Percentiles rank a stretch among this genome's conserved stretches.
Conservation (phyloP, 2,888 invertebrate species). For the Drosophila emarginata region DNA sequence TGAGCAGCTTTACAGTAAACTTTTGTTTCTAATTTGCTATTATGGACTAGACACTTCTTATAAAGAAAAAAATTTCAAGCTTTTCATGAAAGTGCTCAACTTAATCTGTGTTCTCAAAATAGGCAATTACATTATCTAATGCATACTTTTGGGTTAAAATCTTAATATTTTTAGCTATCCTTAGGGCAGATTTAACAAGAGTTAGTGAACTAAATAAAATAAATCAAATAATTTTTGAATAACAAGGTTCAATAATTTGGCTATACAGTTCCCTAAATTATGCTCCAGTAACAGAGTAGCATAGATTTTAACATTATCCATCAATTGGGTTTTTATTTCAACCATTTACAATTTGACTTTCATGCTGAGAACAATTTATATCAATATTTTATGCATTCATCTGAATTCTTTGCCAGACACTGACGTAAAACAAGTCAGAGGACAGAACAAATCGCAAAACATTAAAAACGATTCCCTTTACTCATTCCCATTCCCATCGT, state of each 20-base stretch:
- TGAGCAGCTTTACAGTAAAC: background rate
- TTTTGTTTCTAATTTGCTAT: background rate
- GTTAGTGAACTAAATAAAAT: too few species aligned
- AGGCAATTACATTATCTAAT: too few species aligned
- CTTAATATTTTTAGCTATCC: too few species aligned
- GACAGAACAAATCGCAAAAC: constrained; percentile 55
- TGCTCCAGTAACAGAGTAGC: background rate
- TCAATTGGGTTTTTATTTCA: constrained; percentile 2
- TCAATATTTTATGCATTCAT: constrained; percentile 57
- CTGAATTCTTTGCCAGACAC: constrained; percentile 20
- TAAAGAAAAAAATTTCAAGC: background rate
- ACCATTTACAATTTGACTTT: background rate
- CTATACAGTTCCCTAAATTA: too few species aligned
- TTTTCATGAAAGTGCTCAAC: background rate
- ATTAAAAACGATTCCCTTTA: constrained; percentile 45
- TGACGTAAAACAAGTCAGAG: constrained; percentile 30
- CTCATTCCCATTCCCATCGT: constrained; percentile 17
- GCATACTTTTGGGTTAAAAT: too few species aligned
- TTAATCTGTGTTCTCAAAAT: background rate
- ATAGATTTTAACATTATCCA: background rate
- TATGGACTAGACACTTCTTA: background rate
- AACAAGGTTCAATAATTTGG: too few species aligned
- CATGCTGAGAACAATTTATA: constrained; percentile 41
- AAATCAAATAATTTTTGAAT: too few species aligned
- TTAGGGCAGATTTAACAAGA: too few species aligned